Conservation (phyloP, 1,140 invertebrate genomes). For the Leptopilina boulardi region DNA sequence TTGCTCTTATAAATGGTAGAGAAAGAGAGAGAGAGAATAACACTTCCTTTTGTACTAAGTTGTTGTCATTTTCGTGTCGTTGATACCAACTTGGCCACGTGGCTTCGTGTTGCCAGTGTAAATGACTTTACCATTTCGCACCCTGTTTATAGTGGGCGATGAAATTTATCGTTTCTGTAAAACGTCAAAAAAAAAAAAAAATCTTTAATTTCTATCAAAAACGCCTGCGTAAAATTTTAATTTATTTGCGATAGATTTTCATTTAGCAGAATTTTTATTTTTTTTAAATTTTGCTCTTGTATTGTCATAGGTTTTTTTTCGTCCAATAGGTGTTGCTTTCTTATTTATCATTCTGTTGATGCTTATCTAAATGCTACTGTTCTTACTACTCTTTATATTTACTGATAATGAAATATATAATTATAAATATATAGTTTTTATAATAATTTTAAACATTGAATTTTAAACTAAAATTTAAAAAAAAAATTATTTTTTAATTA, state of each 20-base stretch:
- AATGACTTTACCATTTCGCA: constrained; percentile 8
- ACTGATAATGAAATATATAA: too few species aligned
- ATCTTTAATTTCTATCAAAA: not conserved
- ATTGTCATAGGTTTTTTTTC: too few species aligned
- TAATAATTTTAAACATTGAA: too few species aligned
- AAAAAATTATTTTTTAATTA: constrained; percentile 7
- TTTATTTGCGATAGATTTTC: not conserved
- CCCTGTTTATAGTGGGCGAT: constrained; percentile 20
- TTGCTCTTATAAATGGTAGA: constrained; percentile 39
- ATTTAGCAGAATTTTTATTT: too few species aligned
- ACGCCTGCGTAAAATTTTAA: not conserved
- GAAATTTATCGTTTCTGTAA: constrained; percentile 12
- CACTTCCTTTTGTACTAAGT: constrained; percentile 17
- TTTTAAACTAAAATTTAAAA: too few species aligned
- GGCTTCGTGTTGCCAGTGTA: constrained; percentile 10
- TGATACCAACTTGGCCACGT: constrained; percentile 11
- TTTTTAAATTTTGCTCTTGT: too few species aligned
- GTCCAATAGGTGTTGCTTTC: too few species aligned
- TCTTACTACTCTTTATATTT: too few species aligned
- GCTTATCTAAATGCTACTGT: too few species aligned
- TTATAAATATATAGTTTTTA: too few species aligned
- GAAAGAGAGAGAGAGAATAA: constrained; percentile 33
- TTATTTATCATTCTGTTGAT: too few species aligned
- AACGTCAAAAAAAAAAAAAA: too few species aligned
- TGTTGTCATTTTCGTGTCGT: constrained; percentile 31